Base-by-base conservation (phyloP, 2,797 vertebrate species). In the Hemitrygon akajei region DNA sequence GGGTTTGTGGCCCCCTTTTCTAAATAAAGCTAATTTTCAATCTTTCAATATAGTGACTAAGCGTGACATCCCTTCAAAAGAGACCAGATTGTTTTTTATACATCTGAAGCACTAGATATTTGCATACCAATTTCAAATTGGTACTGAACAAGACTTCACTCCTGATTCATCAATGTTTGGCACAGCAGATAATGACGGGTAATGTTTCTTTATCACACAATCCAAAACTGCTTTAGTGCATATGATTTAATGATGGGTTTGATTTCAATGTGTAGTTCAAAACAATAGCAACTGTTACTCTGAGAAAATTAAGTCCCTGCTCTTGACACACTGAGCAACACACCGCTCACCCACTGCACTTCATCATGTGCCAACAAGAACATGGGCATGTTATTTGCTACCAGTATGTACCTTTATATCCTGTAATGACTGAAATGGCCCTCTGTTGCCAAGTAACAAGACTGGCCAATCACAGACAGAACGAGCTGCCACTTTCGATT, bases 391-490 rank as follows among this genome's bases (percentile, higher is more conserved):
- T 75, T 75, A 56, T 76, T 47, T 93, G 91, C 10, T 37, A 56
- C 91, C 73, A 75, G 30, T 75, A 30, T 58, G 91, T 71, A 93
- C 71, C 37, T 93, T 93, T 71, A 56, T 40, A 93, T 76, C 56
- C 69, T 56, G 56, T 93, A 56, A 75, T 22, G 14, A 76, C 69
- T 75, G 91, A 58, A 3, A 76, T 58, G 40, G 91, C 16, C 71
- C 16, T 71, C 27, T 76, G 71, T 93, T 93, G 91, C 40, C 40
- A 58, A 40, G 71, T 93, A 93, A 93, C 91, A 30, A 73, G 25
- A 14, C 34, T 75, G 91, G 27, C 91, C 40, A 75, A 93, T 76
- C 10, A 76, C 40, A 56, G 47, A 92, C 10, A 47, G 71, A 56
- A 56, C 1, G 47, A 4, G 27, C 12, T 93, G 37, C 91, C 75